phyloP scores from a whole-genome alignment of 2,888 invertebrate species.

The Diaphora mendica region DNA sequence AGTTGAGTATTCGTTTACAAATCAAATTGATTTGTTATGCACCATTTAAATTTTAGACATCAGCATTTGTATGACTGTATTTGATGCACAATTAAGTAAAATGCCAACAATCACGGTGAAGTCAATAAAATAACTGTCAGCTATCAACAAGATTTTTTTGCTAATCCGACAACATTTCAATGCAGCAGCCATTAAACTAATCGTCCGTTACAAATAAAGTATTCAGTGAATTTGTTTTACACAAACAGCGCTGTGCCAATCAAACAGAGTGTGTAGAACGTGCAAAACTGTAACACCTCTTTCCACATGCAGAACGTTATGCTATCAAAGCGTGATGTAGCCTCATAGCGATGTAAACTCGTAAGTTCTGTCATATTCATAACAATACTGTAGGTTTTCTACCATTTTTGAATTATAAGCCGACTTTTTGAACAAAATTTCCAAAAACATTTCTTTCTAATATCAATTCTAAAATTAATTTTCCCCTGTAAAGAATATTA shows the following conservation, averaged over 20 bases:
- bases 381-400: neutral
- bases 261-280: conserved; percentile 56
- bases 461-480: neutral
- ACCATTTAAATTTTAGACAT: neutral
- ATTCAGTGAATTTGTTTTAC: conserved; percentile 53
- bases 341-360: neutral
- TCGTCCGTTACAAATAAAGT: conserved; percentile 52
- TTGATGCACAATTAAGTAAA: neutral
- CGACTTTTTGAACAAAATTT: neutral
- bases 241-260: conserved; percentile 53
- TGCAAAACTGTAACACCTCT: conserved; percentile 55
- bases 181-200: conserved; percentile 46
- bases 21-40: neutral
- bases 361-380: too few species aligned
- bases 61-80: neutral
- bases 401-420: neutral
- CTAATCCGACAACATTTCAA: conserved; percentile 9
- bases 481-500: neutral
- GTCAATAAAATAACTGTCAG: conserved; percentile 4
- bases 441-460: neutral
- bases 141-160: conserved; percentile 11
- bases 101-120: neutral
- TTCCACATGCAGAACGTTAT: conserved; percentile 35
- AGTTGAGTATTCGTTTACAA: neutral
- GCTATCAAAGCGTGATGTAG: conserved; percentile 3